Percentiles rank a stretch among this genome's conserved stretches.
phyloP scores from a whole-genome alignment of 92 coral and sea anemone species.

The Montipora capitata region DNA sequence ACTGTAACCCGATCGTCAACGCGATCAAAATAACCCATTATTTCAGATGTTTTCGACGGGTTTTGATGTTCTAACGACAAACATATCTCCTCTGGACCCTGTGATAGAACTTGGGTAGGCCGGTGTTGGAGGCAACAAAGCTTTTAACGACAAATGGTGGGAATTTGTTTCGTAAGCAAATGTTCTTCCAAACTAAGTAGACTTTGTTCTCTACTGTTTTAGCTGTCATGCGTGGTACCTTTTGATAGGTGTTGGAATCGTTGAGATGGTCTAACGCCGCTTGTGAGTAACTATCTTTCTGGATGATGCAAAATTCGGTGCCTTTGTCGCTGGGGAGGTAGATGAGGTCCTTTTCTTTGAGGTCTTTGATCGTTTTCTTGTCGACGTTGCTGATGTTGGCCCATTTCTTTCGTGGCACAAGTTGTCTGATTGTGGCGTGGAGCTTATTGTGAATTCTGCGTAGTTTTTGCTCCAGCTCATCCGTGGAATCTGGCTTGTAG shows the following conservation, averaged over 20 bases:
- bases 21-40: no score
- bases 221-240: slow-evolving; percentile 62
- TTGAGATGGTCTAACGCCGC: slow-evolving; percentile 30
- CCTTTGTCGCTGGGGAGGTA: slow-evolving; percentile 68
- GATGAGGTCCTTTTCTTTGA: slow-evolving; percentile 24
- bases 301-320: slow-evolving; percentile 48
- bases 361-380: slow-evolving; percentile 20
- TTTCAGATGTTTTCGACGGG: no score
- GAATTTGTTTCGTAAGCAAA: no score
- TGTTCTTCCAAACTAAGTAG: no score
- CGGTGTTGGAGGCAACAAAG: no score
- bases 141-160: no score
- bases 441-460: slow-evolving; percentile 2
- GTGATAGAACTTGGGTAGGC: no score
- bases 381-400: slow-evolving; percentile 22
- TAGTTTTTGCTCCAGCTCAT: background rate
- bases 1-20: no score
- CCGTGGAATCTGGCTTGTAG: slow-evolving; percentile 13
- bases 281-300: slow-evolving; percentile 17
- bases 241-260: slow-evolving; percentile 51
- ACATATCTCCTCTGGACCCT: no score
- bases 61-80: no score
- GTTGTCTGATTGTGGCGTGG: slow-evolving; percentile 4
- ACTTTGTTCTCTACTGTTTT: no score
- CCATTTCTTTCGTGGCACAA: slow-evolving; percentile 29